Base-by-base conservation (phyloP, 2,888 invertebrate genomes). In the Amiota mariae region DNA sequence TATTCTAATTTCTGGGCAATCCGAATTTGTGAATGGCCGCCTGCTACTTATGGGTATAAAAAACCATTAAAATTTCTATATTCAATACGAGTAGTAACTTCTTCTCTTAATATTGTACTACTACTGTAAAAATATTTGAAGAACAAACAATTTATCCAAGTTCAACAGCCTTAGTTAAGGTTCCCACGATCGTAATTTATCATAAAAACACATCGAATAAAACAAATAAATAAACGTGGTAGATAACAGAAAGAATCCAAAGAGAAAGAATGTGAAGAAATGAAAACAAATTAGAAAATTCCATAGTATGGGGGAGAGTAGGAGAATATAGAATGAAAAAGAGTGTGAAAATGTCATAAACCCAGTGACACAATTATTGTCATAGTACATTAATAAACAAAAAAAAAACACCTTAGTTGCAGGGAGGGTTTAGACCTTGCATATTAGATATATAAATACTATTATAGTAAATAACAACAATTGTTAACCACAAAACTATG, bases 231-330 rank as follows among this genome's bases (percentile, higher is more conserved):
- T 82, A 82, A 82, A 36, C 36, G 8, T 36, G 36, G 77, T 75
- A 64, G n/a, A 71, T 49, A 71, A 54, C 74, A 79, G 15, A 48
- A 47, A 10, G 56, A 75, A 73, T 75, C 12, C 24, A 49, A 20
- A 48, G 79, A 78, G 79, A 77, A 80, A 79, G 83, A 83, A 82
- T 82, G 75, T 68, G 75, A 75, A 81, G 76, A 75, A 75, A 77
- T 82, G 85, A 82, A 74, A 84, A 78, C 8, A 36, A 36, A 36
- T 36, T 36, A 36, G 8, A 36, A 36, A 36, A 36, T 36, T 36
- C 36, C 36, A 2, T 6, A 6, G 36, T 36, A 36, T 36, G 36
- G 6, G 36, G 1, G 3, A 36, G 36, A 36, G 36, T 2, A 6
- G 36, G 36, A 2, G 10, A 13, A n/a, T n/a, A 54, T 24, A 13